Evolutionary conservation across 1,140 invertebrate genomes (phyloP).

Genomic region (Rhysida immarginata): DNA sequence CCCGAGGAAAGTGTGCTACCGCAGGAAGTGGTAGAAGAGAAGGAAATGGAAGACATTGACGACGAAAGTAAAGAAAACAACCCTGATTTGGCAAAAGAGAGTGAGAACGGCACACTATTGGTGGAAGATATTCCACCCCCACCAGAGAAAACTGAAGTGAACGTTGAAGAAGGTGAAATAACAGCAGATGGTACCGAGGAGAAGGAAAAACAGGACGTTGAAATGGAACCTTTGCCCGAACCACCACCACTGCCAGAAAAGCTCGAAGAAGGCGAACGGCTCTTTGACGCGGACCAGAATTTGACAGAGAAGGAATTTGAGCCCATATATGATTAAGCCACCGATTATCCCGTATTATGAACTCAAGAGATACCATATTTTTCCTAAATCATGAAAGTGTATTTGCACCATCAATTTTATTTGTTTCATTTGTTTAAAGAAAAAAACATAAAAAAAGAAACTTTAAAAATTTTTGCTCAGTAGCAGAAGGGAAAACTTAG

Average conservation of each 20-base stretch:
- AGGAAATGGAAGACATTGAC: background rate
- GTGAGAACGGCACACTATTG: background rate
- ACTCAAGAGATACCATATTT: no score
- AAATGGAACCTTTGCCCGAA: slow-evolving; percentile 2
- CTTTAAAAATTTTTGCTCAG: no score
- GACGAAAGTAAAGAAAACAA: background rate
- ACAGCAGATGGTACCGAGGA: no score
- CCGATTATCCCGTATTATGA: no score
- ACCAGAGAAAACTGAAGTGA: background rate
- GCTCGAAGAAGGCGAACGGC: slow-evolving; percentile 24
- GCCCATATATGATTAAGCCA: background rate
- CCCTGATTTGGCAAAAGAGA: background rate
- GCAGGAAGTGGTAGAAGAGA: background rate
- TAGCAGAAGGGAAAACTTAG: no score
- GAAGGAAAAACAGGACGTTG: slow-evolving; percentile 13
- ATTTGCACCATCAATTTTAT: no score
- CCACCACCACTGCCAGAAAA: background rate
- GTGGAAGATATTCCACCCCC: background rate
- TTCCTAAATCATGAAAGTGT: no score
- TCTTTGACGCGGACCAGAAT: no score
- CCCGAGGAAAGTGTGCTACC: background rate
- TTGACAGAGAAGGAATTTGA: background rate
- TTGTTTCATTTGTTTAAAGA: no score
- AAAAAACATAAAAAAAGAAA: no score
- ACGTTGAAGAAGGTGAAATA: background rate